Base-by-base conservation (phyloP, 2,113 vertebrate species). In the Odontesthes bonariensis region DNA sequence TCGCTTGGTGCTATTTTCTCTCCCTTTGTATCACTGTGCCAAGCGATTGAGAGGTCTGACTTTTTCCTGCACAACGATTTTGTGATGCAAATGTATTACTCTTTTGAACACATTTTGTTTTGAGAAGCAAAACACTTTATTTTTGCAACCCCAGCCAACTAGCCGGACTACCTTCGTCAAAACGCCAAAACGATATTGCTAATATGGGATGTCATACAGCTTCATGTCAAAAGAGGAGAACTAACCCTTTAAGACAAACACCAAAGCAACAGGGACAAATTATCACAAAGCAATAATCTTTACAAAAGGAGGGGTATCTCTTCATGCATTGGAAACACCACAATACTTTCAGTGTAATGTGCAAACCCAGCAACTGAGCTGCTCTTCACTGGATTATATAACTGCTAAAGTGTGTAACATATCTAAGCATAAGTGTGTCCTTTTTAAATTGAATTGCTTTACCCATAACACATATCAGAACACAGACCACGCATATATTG, bases 401-500 rank as follows among this genome's bases (percentile, higher is more conserved):
- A 66, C 35, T 65, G 8, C 35, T 52, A 62, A 46, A 51, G 11
- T 31, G 5, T n/a, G 44, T 47, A 27, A 67, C 14, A 23, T 55
- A n/a, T 31, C 22, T 16, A 5, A 16, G 6, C 16, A 6, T 33
- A 17, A 53, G 6, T 47, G 47, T 67, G 72, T 69, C 2, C 20
- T 67, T 63, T 31, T 57, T 12, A 65, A 62, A 51, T 58, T 49
- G 31, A 56, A 55, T 31, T 44, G 7, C 3, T 31, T 32, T 32
- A 44, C 81, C 27, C 27, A 33, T 19, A 73, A 87, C 59, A 73
- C 42, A 86, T 12, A 65, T 19, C 35, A 82, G 46, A 52, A 90
- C 69, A 85, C 59, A 82, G 66, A 75, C 51, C 61, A 69, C 60
- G 76, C 57, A 59, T 74, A 58, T 93, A 91, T 92, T 94, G 91